These are phyloP conservation scores for Rafetus swinhoei DNA, from an alignment of 2,113 vertebrate species.

Conservation along the genomic window DNA sequence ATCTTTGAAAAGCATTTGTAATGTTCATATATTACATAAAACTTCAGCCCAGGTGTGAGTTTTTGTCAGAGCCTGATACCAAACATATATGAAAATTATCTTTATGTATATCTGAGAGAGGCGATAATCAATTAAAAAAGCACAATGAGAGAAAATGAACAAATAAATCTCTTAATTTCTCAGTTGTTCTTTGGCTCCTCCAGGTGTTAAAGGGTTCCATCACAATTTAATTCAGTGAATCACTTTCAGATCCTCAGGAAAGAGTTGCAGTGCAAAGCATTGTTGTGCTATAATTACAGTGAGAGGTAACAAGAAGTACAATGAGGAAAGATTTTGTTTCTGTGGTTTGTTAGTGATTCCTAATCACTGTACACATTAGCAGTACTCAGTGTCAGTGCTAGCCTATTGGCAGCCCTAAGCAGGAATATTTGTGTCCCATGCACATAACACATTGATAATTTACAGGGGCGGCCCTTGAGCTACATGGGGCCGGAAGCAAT, in stretches of 20 bases:
- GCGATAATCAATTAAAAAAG: not conserved
- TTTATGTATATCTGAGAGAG: not conserved
- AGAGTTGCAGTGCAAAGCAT: not conserved
- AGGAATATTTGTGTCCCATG: not conserved
- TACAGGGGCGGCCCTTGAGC: not conserved
- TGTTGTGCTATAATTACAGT: not conserved
- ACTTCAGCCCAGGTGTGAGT: not conserved
- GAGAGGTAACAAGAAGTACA: not conserved
- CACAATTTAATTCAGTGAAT: not conserved
- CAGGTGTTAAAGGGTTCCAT: not conserved
- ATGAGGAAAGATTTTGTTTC: not conserved
- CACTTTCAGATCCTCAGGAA: not conserved
- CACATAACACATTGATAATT: not conserved
- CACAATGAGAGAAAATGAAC: not conserved
- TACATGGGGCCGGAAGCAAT: not conserved
- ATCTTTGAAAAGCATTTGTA: not conserved
- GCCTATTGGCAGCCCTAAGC: not conserved
- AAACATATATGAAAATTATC: not conserved
- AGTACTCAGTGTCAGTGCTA: not conserved
- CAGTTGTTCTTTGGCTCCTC: not conserved
- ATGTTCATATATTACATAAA: not conserved
- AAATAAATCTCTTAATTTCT: not conserved
- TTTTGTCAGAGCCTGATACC: not conserved
- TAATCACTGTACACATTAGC: fast-evolving
- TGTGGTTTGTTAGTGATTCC: not conserved